A percentile compares a stretch with the other conserved stretches of the same genome.
phyloP scores from a whole-genome alignment of 1,140 invertebrate species.

The Drosophila sp. region DNA sequence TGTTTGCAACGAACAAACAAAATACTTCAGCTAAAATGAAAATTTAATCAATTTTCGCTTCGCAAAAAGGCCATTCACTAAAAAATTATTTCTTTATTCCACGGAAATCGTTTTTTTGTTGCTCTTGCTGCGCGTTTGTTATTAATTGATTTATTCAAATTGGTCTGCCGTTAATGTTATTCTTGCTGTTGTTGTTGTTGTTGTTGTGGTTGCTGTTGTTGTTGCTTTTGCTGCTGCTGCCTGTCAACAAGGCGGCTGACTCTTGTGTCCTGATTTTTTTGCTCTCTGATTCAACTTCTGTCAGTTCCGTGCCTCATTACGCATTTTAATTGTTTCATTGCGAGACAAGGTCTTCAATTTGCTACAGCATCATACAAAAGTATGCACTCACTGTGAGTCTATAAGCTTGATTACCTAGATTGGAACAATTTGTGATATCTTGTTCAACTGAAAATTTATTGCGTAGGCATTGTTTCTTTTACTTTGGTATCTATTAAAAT shows the following conservation, averaged over 20 bases:
- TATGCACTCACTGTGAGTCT: not conserved
- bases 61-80: not conserved
- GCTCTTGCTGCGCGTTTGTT: slow-evolving; percentile 40
- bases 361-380: slow-evolving; percentile 5
- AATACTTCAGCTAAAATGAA: slow-evolving; percentile 11
- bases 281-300: slow-evolving; percentile 16
- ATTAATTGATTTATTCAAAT: slow-evolving; percentile 74
- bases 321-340: slow-evolving; percentile 69
- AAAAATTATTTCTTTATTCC: not conserved
- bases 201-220: not conserved
- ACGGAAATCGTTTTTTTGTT: slow-evolving; percentile 33
- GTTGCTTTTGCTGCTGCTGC: not conserved
- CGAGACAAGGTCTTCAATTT: slow-evolving; percentile 31
- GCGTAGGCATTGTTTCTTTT: too few relatives aligned
- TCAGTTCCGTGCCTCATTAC: slow-evolving; percentile 35
- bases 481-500: too few relatives aligned
- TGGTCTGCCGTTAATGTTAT: slow-evolving; percentile 11
- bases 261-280: not conserved
- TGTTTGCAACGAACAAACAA: slow-evolving; percentile 8
- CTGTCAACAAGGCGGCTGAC: slow-evolving; percentile 7
- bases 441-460: too few relatives aligned
- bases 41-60: slow-evolving; percentile 33
- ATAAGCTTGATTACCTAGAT: too few relatives aligned
- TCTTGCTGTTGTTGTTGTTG: not conserved
- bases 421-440: too few relatives aligned